Conservation (phyloP, 2,113 vertebrate species). For the Abramis brama region DNA sequence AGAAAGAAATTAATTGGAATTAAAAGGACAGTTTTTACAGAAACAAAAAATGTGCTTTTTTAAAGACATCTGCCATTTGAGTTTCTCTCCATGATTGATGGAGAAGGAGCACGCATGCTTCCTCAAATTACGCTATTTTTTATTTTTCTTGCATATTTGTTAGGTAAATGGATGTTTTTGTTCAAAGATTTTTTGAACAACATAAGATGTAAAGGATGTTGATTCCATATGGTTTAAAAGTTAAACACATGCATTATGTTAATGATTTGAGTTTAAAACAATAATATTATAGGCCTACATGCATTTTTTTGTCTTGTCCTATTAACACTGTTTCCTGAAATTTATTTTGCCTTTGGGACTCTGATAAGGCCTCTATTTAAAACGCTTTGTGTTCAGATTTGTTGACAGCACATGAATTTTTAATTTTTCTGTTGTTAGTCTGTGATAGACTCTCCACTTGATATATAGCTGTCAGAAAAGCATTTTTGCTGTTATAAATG, state of each 20-base stretch:
- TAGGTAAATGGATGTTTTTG: neutral
- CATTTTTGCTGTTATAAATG: neutral
- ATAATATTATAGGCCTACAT: neutral
- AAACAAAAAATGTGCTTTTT: neutral
- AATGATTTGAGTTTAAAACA: neutral
- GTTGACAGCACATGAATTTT: neutral
- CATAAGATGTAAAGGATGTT: neutral
- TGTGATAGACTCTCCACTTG: neutral
- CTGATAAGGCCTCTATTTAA: neutral
- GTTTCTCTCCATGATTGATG: neutral
- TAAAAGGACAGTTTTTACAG: neutral
- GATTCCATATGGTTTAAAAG: neutral
- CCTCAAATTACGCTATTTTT: neutral
- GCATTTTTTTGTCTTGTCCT: neutral
- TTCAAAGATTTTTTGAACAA: neutral
- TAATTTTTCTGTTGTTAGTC: neutral
- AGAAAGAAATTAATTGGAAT: neutral
- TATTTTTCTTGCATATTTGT: neutral
- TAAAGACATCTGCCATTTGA: neutral
- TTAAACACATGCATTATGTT: neutral
- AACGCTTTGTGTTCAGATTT: neutral
- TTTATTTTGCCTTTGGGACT: neutral
- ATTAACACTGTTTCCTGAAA: neutral
- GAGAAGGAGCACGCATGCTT: neutral
- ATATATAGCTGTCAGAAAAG: neutral